These are phyloP conservation scores for Campoplex capitator DNA, from an alignment of 2,888 invertebrate genomes.

Conservation along the genomic window DNA sequence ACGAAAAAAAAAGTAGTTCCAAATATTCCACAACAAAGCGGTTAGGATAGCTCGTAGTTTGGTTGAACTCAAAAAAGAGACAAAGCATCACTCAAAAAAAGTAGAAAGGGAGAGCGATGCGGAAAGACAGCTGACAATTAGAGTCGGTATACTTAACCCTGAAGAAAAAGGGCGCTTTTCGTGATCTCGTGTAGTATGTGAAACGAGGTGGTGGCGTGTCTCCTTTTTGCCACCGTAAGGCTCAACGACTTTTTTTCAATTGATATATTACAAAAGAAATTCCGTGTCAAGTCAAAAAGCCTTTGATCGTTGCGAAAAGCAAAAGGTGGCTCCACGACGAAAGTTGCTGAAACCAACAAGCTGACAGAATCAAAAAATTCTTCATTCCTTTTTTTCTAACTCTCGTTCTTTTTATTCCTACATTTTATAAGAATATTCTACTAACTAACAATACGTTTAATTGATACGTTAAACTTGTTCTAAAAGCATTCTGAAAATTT, in stretches of 20 bases:
- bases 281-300: background rate
- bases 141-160: constrained; percentile 54
- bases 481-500: no score
- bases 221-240: constrained; percentile 28
- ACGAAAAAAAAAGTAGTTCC: constrained; percentile 7
- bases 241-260: constrained; percentile 13
- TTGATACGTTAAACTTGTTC: no score
- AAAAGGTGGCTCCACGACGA: background rate
- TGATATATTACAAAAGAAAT: constrained; percentile 21
- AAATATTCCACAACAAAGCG: constrained; percentile 9
- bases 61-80: constrained; percentile 30
- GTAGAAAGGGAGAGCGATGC: constrained; percentile 33
- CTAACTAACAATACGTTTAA: no score
- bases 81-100: constrained; percentile 13
- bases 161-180: constrained; percentile 21
- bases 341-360: background rate
- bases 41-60: constrained; percentile 1
- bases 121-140: constrained; percentile 59
- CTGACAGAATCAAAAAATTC: background rate
- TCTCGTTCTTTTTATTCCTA: constrained; percentile 7
- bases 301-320: background rate
- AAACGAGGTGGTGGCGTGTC: constrained; percentile 1
- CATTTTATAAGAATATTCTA: background rate
- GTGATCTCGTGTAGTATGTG: constrained; percentile 4
- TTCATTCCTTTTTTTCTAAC: background rate